A percentile compares a stretch with the other conserved stretches of the same genome.
These are phyloP conservation scores for Paraescarpia echinospica DNA, from an alignment of 1,140 invertebrate genomes.

Conservation along the genomic window DNA sequence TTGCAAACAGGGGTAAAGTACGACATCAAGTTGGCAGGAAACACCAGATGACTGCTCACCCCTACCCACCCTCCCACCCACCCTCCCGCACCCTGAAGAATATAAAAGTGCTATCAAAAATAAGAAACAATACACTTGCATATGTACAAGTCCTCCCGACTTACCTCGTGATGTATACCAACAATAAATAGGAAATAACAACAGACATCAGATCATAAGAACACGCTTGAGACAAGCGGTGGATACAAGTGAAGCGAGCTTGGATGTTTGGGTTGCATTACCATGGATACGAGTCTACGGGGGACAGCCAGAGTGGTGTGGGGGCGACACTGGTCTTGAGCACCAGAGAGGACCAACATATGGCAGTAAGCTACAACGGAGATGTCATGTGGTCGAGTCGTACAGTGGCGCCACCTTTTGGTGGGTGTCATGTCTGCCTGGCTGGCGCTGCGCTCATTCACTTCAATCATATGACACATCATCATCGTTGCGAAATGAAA, in stretches of 20 bases:
- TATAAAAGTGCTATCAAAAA: constrained; percentile 6
- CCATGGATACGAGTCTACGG: not conserved
- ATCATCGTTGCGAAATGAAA: not conserved
- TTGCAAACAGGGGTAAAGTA: not conserved
- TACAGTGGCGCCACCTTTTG: not conserved
- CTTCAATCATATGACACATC: constrained; percentile 1
- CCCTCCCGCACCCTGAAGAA: not conserved
- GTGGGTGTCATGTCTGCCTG: not conserved
- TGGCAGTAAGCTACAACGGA: not conserved
- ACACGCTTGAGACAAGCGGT: not conserved
- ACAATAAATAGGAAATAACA: not conserved
- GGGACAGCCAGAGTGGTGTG: not conserved
- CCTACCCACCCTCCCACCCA: not conserved
- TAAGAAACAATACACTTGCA: not conserved
- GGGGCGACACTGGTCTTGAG: not conserved
- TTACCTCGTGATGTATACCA: not conserved
- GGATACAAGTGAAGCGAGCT: not conserved
- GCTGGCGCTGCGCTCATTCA: not conserved
- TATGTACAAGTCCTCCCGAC: not conserved
- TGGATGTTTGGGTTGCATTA: not conserved
- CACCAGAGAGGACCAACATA: not conserved
- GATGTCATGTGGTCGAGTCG: not conserved
- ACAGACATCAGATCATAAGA: not conserved
- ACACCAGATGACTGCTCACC: not conserved
- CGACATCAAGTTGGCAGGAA: not conserved